Evolutionary conservation across 2,888 invertebrate genomes (phyloP), one percentile per base, ranked within the genome.

Genomic region (Hylaea fasciaria): DNA sequence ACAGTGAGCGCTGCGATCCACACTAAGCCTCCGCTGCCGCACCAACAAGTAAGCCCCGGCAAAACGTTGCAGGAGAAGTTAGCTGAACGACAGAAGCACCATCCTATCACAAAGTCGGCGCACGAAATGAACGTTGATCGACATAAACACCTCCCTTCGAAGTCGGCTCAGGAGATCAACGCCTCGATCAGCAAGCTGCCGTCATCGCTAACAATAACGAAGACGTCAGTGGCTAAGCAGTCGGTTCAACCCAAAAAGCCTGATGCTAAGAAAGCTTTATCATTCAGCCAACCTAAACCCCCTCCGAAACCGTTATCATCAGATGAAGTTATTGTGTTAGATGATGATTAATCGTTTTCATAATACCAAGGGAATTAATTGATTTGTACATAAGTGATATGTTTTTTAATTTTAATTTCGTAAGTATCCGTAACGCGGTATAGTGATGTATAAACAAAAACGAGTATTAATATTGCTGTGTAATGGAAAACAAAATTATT

Each of bases 41-140:
- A 89, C 61, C 86, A 87, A 66, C 92, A 91, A 75, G 83, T 86
- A 0, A 94, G 93, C 70, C 93, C 94, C 0, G 93, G 93, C 0
- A 95, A 95, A 84, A 95, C 95, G 0, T 78, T 95, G 57, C 95
- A 95, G 73, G 95, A 95, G 76, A 95, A 95, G 79, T 80, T 95
- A 56, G 95, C 95, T 0, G 95, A 95, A 66, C 89, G 94, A 60
- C 94, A 95, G 65, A 95, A 95, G 73, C 83, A 83, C 68, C 65
- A 84, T 22, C 89, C 91, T 0, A 73, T 79, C 11, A 73, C 82
- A 0, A 81, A 77, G 46, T 28, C 49, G 2, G 62, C 65, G 51
- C 62, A 66, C 17, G 57, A 59, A 32, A 14, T 13, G 4, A 49
- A 9, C n/a, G 14, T 52, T 29, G 57, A 58, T 12, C 40, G 57